Evolutionary conservation across 2,888 invertebrate genomes (phyloP).

Genomic region (Drosophila monieri): DNA sequence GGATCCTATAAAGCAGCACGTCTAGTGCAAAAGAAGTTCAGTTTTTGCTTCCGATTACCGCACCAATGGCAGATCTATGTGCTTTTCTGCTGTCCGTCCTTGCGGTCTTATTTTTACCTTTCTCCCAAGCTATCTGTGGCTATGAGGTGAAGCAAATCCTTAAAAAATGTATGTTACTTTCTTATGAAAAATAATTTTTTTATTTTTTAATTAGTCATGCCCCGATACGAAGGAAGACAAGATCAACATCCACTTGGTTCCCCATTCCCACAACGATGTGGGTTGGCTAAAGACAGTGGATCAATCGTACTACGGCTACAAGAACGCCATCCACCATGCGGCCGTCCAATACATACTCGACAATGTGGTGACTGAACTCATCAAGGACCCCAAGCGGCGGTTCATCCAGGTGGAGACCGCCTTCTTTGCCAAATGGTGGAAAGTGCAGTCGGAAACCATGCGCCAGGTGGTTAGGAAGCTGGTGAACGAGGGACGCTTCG

Average conservation of each 20-base stretch:
- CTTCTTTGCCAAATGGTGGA: slow-evolving; percentile 94
- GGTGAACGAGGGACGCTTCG: slow-evolving; percentile 89
- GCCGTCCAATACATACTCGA: slow-evolving; percentile 97
- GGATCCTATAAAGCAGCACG: slow-evolving; percentile 22
- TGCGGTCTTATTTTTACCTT: slow-evolving; percentile 12
- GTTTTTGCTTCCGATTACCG: slow-evolving; percentile 7
- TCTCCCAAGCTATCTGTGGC: slow-evolving; percentile 51
- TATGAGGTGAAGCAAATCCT: slow-evolving; percentile 51
- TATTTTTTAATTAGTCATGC: slow-evolving; percentile 85
- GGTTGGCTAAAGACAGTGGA: slow-evolving; percentile 98
- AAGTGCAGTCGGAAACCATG: slow-evolving; percentile 86
- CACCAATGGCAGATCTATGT: slow-evolving; percentile 6
- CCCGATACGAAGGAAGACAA: slow-evolving; percentile 86
- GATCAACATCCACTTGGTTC: slow-evolving; percentile 92
- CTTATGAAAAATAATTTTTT: not conserved
- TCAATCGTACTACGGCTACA: slow-evolving; percentile 94
- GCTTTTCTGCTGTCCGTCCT: slow-evolving; percentile 21
- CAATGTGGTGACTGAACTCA: slow-evolving; percentile 91
- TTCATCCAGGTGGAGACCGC: slow-evolving; percentile 96
- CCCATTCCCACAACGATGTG: slow-evolving; percentile 97
- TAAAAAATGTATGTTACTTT: not conserved
- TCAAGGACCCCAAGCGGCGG: slow-evolving; percentile 89
- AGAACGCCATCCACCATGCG: slow-evolving; percentile 88
- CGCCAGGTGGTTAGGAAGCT: slow-evolving; percentile 87
- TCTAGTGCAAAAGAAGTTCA: not conserved